A percentile compares a stretch with the other conserved stretches of the same genome.
phyloP scores from a whole-genome alignment of 2,888 invertebrate species.

The Diarsia mendica region DNA sequence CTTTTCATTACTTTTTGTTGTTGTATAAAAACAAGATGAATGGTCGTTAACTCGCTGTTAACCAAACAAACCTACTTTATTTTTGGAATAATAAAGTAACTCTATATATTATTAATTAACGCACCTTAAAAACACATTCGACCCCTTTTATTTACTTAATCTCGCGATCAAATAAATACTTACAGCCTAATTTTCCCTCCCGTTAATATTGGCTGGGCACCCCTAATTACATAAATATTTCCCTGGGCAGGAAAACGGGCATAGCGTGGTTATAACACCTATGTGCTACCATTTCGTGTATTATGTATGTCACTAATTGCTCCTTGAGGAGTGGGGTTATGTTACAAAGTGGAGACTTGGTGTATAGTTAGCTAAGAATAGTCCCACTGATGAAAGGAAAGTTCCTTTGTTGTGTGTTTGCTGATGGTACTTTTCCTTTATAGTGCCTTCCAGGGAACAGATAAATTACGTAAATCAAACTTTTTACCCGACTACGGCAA shows the following conservation, averaged over 20 bases:
- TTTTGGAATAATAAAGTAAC: neutral
- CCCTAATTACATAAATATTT: slow-evolving; percentile 46
- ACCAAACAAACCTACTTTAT: neutral
- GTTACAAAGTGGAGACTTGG: neutral
- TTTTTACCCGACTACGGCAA: too few relatives aligned
- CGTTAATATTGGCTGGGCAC: slow-evolving; percentile 27
- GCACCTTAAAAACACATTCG: slow-evolving; percentile 12
- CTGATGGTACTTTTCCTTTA: neutral
- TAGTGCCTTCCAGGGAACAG: too few relatives aligned
- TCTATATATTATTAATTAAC: neutral
- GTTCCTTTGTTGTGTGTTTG: neutral
- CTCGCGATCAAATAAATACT: slow-evolving; percentile 2
- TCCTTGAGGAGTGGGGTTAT: slow-evolving; percentile 14
- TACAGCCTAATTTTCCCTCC: slow-evolving; percentile 15
- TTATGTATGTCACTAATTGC: slow-evolving; percentile 41
- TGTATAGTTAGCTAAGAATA: slow-evolving; percentile 25
- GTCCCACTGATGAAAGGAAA: neutral
- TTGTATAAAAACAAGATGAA: neutral
- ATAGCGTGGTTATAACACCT: slow-evolving; percentile 22
- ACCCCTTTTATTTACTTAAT: neutral
- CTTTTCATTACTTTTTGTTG: neutral
- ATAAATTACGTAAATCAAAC: too few relatives aligned
- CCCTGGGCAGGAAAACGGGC: slow-evolving; percentile 25
- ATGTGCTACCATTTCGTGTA: slow-evolving; percentile 18
- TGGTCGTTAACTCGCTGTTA: neutral